Evolutionary conservation across 1,140 invertebrate genomes (phyloP).

Genomic region (Euwallacea fornicatus): DNA sequence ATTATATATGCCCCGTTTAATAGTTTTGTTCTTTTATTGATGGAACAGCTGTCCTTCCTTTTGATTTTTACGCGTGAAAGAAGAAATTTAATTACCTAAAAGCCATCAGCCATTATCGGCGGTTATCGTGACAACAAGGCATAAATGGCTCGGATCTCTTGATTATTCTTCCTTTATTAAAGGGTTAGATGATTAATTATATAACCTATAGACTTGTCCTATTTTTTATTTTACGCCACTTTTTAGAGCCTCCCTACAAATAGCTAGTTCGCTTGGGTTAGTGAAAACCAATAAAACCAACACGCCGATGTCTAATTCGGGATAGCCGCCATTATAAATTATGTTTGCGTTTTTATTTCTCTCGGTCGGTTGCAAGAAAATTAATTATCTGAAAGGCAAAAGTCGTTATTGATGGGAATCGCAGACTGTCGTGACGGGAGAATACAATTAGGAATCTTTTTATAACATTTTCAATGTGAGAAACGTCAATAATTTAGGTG

Average conservation of each 20-base stretch:
- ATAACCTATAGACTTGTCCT: not conserved
- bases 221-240: not conserved
- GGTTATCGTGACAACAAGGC: conserved; percentile 6
- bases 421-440: conserved; percentile 11
- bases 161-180: conserved; percentile 6
- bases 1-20: not conserved
- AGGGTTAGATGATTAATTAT: conserved; percentile 4
- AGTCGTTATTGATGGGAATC: conserved; percentile 24
- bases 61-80: not conserved
- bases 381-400: conserved; percentile 25
- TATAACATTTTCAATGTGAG: conserved; percentile 6
- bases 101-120: not conserved
- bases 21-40: not conserved
- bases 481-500: not conserved
- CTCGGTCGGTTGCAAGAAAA: conserved; percentile 8
- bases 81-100: conserved; percentile 9
- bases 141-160: not conserved
- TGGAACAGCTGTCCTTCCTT: not conserved
- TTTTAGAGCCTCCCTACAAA: not conserved
- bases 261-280: not conserved
- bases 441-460: conserved; percentile 15
- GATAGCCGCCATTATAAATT: conserved; percentile 18
- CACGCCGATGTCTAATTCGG: conserved; percentile 17
- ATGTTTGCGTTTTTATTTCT: conserved; percentile 25
- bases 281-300: conserved; percentile 15